Conservation (phyloP, 2,888 invertebrate species). For the Callyntrura guangdongensis region DNA sequence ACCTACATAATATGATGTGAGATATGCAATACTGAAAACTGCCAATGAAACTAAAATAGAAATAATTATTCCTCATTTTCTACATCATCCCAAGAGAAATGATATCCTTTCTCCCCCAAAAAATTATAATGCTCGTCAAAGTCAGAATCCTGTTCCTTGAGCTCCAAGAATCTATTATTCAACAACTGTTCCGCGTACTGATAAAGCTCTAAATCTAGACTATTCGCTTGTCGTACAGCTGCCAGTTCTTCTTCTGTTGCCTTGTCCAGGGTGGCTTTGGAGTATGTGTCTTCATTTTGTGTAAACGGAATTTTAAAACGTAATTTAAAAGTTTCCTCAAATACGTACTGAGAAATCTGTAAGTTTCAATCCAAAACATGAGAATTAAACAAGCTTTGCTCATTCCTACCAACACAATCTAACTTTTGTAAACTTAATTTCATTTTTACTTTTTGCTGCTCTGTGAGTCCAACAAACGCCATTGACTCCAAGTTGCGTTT, state of each 20-base stretch:
- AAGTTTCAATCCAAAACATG: constrained; percentile 41
- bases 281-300: constrained; percentile 96
- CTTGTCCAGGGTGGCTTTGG: constrained; percentile 92
- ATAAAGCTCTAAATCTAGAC: constrained; percentile 96
- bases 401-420: not conserved
- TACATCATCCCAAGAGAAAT: constrained; percentile 91
- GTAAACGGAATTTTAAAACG: constrained; percentile 96
- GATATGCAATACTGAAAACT: constrained; percentile 58
- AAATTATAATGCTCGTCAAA: constrained; percentile 94
- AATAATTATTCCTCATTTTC: constrained; percentile 83
- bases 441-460: constrained; percentile 92
- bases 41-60: not conserved
- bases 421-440: not conserved
- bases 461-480: constrained; percentile 99
- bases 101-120: constrained; percentile 90
- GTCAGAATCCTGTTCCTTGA: constrained; percentile 93
- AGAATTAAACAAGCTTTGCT: constrained; percentile 57
- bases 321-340: constrained; percentile 97
- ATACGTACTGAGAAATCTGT: constrained; percentile 95
- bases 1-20: constrained; percentile 39
- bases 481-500: constrained; percentile 97
- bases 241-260: constrained; percentile 91
- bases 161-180: constrained; percentile 91
- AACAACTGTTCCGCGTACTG: constrained; percentile 96
- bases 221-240: constrained; percentile 92